These are phyloP conservation scores for Notolabrus celidotus DNA, from an alignment of 2,797 vertebrate genomes.

Conservation along the genomic window DNA sequence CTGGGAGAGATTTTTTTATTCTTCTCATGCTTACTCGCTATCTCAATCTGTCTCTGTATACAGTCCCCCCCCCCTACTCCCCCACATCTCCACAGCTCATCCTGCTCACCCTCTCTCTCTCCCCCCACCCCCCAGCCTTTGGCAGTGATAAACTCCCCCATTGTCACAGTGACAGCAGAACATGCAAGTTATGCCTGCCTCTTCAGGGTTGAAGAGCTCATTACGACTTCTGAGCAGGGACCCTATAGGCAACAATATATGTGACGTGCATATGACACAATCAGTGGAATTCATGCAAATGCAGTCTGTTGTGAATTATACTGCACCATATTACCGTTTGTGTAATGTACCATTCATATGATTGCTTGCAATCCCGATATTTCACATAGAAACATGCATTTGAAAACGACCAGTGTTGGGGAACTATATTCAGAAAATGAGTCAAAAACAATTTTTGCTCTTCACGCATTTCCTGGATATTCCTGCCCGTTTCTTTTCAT, in stretches of 20 bases:
- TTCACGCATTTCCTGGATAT: not conserved
- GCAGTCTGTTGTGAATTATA: slow-evolving; percentile 23
- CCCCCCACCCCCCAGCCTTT: slow-evolving; percentile 48
- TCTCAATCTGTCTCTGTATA: slow-evolving; percentile 49
- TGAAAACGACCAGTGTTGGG: not conserved
- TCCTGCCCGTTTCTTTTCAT: slow-evolving; percentile 4
- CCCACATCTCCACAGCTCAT: slow-evolving; percentile 27
- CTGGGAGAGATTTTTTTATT: slow-evolving; percentile 40
- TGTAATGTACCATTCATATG: slow-evolving; percentile 19
- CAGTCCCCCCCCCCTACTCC: slow-evolving; percentile 17
- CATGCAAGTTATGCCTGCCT: slow-evolving; percentile 76
- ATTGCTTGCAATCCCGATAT: no score
- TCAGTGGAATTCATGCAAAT: slow-evolving; percentile 68
- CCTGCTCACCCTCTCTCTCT: slow-evolving; percentile 5
- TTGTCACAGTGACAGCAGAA: slow-evolving; percentile 78
- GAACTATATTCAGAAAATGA: slow-evolving; percentile 9
- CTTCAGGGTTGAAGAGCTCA: slow-evolving; percentile 80
- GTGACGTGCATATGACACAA: slow-evolving; percentile 60
- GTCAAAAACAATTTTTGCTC: no score
- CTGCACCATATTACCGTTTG: slow-evolving; percentile 28
- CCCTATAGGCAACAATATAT: slow-evolving; percentile 68
- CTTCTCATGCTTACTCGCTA: slow-evolving; percentile 41
- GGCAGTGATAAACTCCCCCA: slow-evolving; percentile 74
- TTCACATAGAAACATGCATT: slow-evolving; percentile 16
- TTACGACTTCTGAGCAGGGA: slow-evolving; percentile 76